Conservation (phyloP, 1,140 invertebrate genomes). For the Plectus sambesii region DNA sequence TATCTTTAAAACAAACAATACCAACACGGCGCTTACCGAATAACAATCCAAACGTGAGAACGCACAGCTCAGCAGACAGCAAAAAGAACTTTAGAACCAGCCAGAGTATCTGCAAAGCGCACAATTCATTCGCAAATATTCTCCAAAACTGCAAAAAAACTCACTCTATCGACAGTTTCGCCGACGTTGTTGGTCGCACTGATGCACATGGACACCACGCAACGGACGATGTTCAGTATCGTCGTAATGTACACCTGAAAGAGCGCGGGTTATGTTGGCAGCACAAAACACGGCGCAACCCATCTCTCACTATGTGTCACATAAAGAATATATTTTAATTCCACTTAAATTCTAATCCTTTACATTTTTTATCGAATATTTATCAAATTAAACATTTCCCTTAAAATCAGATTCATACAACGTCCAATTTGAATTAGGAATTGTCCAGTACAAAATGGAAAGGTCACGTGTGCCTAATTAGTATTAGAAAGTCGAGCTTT, state of each 20-base stretch:
- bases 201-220: conserved; percentile 8
- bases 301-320: too few species aligned
- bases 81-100: conserved; percentile 14
- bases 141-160: conserved; percentile 6
- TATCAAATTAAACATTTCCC: too few species aligned
- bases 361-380: too few species aligned
- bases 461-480: too few species aligned
- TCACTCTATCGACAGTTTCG: conserved; percentile 51
- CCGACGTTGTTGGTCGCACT: conserved; percentile 9
- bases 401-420: too few species aligned
- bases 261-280: conserved; percentile 1
- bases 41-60: conserved; percentile 12
- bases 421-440: too few species aligned
- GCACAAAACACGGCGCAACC: too few species aligned
- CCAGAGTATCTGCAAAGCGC: conserved; percentile 19
- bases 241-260: conserved; percentile 14
- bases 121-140: conserved; percentile 13
- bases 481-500: too few species aligned
- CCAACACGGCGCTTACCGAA: conserved; percentile 5
- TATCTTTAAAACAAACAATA: too few species aligned
- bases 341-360: too few species aligned
- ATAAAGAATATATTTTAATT: too few species aligned
- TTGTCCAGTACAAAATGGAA: too few species aligned
- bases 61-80: conserved; percentile 16
- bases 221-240: conserved; percentile 14